Conservation (phyloP, 2,888 invertebrate species). For the Hydropsyche betteni region DNA sequence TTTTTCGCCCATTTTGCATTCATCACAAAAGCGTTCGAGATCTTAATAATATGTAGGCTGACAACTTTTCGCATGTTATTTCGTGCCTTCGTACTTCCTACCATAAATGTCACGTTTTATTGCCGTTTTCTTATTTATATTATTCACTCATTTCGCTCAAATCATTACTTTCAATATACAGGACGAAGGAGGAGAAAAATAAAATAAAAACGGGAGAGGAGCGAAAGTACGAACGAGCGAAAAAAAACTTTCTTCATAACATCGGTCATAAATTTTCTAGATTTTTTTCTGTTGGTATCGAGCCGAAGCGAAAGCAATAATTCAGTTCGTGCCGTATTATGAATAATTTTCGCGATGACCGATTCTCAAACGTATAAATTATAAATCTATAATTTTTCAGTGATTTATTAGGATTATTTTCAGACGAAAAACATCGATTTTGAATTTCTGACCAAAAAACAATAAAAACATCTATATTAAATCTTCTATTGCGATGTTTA, state of each 20-base stretch:
- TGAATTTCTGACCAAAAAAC: too few relatives aligned
- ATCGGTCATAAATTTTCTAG: slow-evolving; percentile 22
- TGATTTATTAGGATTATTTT: background rate
- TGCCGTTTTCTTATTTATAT: slow-evolving; percentile 28
- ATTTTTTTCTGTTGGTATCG: slow-evolving; percentile 20
- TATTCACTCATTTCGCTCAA: slow-evolving; percentile 31
- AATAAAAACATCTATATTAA: too few relatives aligned
- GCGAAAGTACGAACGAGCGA: too few relatives aligned
- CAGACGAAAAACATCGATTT: too few relatives aligned
- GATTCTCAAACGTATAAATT: slow-evolving; percentile 24
- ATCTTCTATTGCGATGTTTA: too few relatives aligned
- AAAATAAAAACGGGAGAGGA: slow-evolving; percentile 17
- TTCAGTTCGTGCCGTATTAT: slow-evolving; percentile 28
- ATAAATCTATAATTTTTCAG: slow-evolving; percentile 2
- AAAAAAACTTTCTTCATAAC: slow-evolving; percentile 29
- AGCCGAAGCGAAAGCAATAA: slow-evolving; percentile 25
- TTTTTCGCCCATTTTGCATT: too few relatives aligned
- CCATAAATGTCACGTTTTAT: slow-evolving; percentile 24
- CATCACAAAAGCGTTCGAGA: too few relatives aligned
- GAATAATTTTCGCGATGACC: slow-evolving; percentile 33
- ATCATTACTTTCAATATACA: slow-evolving; percentile 31
- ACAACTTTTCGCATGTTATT: slow-evolving; percentile 23
- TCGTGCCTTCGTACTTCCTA: slow-evolving; percentile 23
- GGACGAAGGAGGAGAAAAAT: background rate
- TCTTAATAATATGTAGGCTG: background rate